Percentiles rank a stretch among this genome's conserved stretches.
These are phyloP conservation scores for Apis mellifera DNA, from an alignment of 1,140 invertebrate genomes.

Conservation along the genomic window Amel_HAv3.1 CM009932.2:4310501-4311000, in stretches of 20 bases:
- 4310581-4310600: not conserved
- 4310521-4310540: too few species aligned
- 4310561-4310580: too few species aligned
- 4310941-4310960: not conserved
- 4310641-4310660: not conserved
- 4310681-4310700: not conserved
- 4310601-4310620: not conserved
- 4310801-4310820: not conserved
- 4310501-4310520: too few species aligned
- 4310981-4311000: too few species aligned
- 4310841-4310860: not conserved
- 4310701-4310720: too few species aligned
- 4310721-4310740: too few species aligned
- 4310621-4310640: not conserved
- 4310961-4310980: too few species aligned
- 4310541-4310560: too few species aligned
- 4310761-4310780: not conserved
- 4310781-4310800: too few species aligned
- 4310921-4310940: not conserved
- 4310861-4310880: slow-evolving; percentile 10
- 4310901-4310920: not conserved
- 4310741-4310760: not conserved
- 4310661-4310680: not conserved
- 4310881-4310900: slow-evolving; percentile 32
- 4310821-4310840: slow-evolving; percentile 5